Base-by-base conservation (phyloP, 2,888 invertebrate genomes). In the Metopia argyrocephala region DNA sequence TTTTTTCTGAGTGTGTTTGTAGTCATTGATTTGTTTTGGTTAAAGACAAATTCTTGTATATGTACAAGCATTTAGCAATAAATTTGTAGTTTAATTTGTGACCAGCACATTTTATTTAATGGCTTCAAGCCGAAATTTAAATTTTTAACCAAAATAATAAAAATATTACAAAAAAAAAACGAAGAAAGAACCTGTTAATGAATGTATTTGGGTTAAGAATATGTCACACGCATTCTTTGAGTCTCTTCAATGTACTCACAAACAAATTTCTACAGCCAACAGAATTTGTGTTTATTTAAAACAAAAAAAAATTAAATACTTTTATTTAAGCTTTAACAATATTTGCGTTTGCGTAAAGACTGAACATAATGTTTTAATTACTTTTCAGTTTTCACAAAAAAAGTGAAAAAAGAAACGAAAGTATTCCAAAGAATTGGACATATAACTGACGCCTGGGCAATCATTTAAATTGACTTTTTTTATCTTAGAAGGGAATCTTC, bases 131-230 rank as follows among this genome's bases (percentile, higher is more conserved):
- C 15, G 48, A 48, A 18, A 48, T 48, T 48, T 6, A 48, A 48
- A 48, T 48, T 48, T 20, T 2, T n/a, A 48, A 48, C 20, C 20
- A 48, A 68, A 68, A 68, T 25, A 25, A 45, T 56, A 66, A 12
- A 1, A 1, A 38, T 12, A 38, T 12, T 12, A 38, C 9, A 15
- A 0, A 12, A 0, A 31, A 31, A 31, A 5, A 3, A 38, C 3
- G 0, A 38, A 38, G 15, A 38, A 15, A 38, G 50, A 66, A 68
- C 68, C 68, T 68, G 68, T 68, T 68, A 68, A 68, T 68, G 28
- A 56, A 68, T 56, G 68, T 52, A 68, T 68, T 68, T 68, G 56
- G 68, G 56, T 68, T 56, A 68, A 12, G 25, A 68, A 68, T 57
- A 56, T 68, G 68, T 68, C 56, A 68, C 68, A 68, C 68, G 2